Conservation (phyloP, 2,113 vertebrate genomes). For the Onychorhynchus coronatus region DNA sequence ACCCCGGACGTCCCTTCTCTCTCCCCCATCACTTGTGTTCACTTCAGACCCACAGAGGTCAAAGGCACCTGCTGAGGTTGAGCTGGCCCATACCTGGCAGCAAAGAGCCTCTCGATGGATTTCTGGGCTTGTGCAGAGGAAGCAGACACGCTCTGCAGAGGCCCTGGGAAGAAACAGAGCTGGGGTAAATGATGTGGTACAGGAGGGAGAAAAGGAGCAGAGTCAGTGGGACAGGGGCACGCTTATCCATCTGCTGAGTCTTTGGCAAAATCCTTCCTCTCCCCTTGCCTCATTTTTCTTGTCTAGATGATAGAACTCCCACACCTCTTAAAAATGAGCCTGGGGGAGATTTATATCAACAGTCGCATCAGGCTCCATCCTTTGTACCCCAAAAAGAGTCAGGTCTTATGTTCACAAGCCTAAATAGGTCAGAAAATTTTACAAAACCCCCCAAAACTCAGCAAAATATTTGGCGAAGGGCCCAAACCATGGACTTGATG, state of each 20-base stretch:
- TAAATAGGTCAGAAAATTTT: not conserved
- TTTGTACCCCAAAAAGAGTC: not conserved
- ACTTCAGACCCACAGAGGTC: fast-evolving
- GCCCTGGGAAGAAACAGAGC: constrained; percentile 69
- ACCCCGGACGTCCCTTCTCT: not conserved
- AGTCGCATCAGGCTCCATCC: not conserved
- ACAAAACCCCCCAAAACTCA: not conserved
- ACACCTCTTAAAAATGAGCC: not conserved
- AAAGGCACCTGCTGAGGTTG: not conserved
- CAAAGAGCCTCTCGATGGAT: constrained; percentile 84
- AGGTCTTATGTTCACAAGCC: not conserved
- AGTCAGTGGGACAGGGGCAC: fast-evolving
- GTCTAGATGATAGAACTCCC: not conserved
- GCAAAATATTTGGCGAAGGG: not conserved
- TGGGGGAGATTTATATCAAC: not conserved
- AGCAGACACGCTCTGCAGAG: constrained; percentile 76
- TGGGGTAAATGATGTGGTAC: not conserved
- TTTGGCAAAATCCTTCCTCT: not conserved
- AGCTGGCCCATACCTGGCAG: constrained; percentile 78
- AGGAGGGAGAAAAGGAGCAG: not conserved
- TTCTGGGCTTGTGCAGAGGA: constrained; percentile 82
- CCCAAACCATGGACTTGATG: fast-evolving
- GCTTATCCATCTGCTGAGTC: not conserved
- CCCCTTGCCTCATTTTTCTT: not conserved
- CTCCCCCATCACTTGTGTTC: not conserved